Percentiles rank a stretch among this genome's conserved stretches.
Evolutionary conservation across 2,113 vertebrate genomes (phyloP).

Genomic region (Bubo bubo): DNA sequence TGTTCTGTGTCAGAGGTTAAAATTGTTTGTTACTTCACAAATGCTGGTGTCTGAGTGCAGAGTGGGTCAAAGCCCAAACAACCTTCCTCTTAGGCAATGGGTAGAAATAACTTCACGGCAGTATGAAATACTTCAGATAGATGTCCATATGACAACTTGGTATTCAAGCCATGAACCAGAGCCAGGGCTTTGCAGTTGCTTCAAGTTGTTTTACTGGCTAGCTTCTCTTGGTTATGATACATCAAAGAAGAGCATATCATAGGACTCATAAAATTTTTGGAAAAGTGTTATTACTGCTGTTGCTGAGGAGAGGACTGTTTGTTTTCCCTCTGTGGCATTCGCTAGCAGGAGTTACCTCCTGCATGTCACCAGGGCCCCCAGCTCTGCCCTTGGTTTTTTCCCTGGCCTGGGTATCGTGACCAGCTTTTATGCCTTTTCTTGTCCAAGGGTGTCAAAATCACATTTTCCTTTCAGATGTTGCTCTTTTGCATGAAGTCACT

Average conservation of each 20-base stretch:
- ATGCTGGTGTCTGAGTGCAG: background rate
- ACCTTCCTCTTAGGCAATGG: background rate
- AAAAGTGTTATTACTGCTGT: background rate
- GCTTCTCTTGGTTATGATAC: background rate
- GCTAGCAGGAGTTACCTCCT: background rate
- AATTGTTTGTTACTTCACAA: background rate
- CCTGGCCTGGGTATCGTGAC: background rate
- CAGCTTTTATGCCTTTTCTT: background rate
- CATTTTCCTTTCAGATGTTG: background rate
- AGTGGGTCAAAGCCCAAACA: background rate
- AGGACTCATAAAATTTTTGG: background rate
- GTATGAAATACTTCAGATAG: background rate
- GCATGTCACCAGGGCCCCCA: background rate
- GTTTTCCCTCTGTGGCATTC: background rate
- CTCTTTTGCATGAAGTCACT: background rate
- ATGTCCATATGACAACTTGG: background rate
- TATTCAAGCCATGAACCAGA: background rate
- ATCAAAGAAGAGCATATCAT: background rate
- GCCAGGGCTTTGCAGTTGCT: background rate
- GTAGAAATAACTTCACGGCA: background rate
- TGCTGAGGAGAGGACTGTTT: background rate
- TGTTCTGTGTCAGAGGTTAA: background rate
- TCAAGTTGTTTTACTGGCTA: background rate
- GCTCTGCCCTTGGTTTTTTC: background rate
- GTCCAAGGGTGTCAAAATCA: background rate